Evolutionary conservation across 2,888 invertebrate species (phyloP).

Genomic region (Cylindroiulus punctatus): DNA sequence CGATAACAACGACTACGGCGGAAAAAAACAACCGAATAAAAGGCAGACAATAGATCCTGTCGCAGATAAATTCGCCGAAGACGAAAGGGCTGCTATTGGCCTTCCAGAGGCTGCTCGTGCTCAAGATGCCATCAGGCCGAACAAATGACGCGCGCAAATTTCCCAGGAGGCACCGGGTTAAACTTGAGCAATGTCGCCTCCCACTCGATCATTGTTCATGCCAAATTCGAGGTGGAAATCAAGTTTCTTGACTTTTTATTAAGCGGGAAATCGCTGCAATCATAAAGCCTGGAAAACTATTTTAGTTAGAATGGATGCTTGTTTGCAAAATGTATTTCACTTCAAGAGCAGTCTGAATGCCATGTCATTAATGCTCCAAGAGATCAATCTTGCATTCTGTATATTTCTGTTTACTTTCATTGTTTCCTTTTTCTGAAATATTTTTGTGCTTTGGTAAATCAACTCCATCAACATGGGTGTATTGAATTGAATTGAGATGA

Average conservation of each 20-base stretch:
- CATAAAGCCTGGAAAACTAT: no score
- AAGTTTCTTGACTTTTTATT: background rate
- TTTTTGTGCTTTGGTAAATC: no score
- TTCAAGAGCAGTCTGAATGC: no score
- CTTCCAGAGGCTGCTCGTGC: background rate
- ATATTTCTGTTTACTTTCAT: no score
- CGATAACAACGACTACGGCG: background rate
- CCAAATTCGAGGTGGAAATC: conserved; percentile 20
- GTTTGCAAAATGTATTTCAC: no score
- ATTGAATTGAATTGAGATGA: no score
- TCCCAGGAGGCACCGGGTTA: conserved; percentile 15
- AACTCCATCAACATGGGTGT: no score
- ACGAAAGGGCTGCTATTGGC: background rate
- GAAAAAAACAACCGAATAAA: conserved; percentile 32
- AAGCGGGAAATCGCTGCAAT: no score
- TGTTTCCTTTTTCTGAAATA: no score
- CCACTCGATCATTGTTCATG: background rate
- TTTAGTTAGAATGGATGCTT: no score
- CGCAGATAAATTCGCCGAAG: conserved; percentile 15
- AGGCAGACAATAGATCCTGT: conserved; percentile 47
- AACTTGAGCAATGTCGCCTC: background rate
- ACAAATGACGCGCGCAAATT: background rate
- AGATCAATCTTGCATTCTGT: no score
- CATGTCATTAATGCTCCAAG: no score
- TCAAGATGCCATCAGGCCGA: background rate